Percentiles rank a stretch among this genome's conserved stretches.
phyloP scores from a whole-genome alignment of 2,113 vertebrate genomes.

The Silurus glanis region DNA sequence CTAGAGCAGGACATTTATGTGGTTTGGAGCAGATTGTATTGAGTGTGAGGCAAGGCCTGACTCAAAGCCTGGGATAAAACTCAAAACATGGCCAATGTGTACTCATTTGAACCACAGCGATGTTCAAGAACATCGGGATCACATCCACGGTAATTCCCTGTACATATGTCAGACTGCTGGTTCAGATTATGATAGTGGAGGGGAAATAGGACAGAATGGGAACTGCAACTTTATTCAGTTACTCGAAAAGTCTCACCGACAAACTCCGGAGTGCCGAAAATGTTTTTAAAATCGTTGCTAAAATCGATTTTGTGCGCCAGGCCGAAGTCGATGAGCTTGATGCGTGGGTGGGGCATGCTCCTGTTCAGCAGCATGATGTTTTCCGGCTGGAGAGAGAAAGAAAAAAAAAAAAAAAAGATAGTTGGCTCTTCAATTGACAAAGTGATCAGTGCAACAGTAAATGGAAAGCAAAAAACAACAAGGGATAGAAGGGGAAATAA shows the following conservation, averaged over 20 bases:
- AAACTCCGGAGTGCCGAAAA: slow-evolving; percentile 97
- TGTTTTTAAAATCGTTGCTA: slow-evolving; percentile 98
- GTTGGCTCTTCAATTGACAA: slow-evolving; percentile 13
- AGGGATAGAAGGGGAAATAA: background rate
- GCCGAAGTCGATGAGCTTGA: slow-evolving; percentile 98
- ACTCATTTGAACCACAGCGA: background rate
- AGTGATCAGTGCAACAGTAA: background rate
- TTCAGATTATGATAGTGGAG: slow-evolving; percentile 15
- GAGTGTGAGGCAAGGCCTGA: background rate
- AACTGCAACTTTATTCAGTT: background rate
- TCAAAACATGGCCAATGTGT: background rate
- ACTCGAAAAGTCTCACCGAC: slow-evolving; percentile 80
- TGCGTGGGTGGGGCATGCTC: slow-evolving; percentile 89
- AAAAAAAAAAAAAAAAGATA: background rate
- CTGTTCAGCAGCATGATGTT: slow-evolving; percentile 97
- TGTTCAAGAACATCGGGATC: slow-evolving; percentile 13
- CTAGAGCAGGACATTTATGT: slow-evolving; percentile 10
- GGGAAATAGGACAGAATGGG: background rate
- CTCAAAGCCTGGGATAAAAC: background rate
- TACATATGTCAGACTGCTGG: slow-evolving; percentile 20
- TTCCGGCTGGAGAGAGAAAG: slow-evolving; percentile 79
- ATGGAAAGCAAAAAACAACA: background rate
- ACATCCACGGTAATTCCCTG: slow-evolving; percentile 9
- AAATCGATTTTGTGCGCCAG: slow-evolving; percentile 98
- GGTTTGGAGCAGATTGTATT: slow-evolving; percentile 22